Conservation (phyloP, 2,888 invertebrate genomes). For the Anthoptus insignis region DNA sequence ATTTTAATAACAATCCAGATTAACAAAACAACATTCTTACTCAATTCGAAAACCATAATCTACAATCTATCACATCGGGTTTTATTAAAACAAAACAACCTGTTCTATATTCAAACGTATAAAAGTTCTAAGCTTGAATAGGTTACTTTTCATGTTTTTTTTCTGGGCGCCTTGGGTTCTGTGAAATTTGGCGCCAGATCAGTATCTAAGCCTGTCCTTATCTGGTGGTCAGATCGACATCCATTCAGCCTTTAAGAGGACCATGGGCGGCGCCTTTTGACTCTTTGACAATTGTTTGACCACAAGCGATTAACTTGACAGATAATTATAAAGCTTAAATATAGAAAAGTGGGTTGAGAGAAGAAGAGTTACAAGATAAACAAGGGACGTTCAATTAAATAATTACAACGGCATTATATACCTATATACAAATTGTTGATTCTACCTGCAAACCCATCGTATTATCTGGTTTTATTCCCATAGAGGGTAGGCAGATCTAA, state of each 20-base stretch:
- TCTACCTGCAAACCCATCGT: no score
- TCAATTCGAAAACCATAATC: slow-evolving; percentile 3
- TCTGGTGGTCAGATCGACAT: slow-evolving; percentile 73
- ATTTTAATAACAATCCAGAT: no score
- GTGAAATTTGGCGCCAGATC: slow-evolving; percentile 84
- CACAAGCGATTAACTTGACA: background rate
- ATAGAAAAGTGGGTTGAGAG: no score
- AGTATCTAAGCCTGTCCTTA: slow-evolving; percentile 67
- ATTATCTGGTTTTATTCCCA: no score
- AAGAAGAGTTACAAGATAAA: no score
- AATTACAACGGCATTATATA: no score
- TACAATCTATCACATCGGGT: slow-evolving; percentile 5
- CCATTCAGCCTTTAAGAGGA: slow-evolving; percentile 63
- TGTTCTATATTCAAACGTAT: slow-evolving; percentile 34
- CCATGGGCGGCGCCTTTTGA: slow-evolving; percentile 67
- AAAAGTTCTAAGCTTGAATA: slow-evolving; percentile 54
- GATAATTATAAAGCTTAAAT: no score
- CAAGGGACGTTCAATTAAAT: no score
- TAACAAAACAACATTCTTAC: no score
- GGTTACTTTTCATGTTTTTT: slow-evolving; percentile 52
- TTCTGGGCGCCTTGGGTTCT: slow-evolving; percentile 63
- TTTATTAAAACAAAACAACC: slow-evolving; percentile 28
- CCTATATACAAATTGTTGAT: no score
- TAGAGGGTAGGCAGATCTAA: no score
- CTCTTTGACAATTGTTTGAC: slow-evolving; percentile 31